Percentiles rank a stretch among this genome's conserved stretches.
Evolutionary conservation across 2,797 vertebrate genomes (phyloP).

Genomic region (Sebastes wilsoni): DNA sequence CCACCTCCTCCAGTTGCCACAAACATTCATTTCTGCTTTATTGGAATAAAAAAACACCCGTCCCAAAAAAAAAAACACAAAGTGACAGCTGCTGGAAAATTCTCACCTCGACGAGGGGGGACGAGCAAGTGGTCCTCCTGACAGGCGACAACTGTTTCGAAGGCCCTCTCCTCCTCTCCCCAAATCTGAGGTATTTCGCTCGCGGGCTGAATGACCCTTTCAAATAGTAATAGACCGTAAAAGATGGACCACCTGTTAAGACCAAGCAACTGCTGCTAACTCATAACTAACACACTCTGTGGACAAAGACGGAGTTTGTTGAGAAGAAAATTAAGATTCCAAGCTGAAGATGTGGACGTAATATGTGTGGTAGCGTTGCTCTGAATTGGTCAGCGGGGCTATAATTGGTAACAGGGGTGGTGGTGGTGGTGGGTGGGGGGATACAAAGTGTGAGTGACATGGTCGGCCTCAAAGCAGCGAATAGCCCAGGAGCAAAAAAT

Average conservation of each 20-base stretch:
- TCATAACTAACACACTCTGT: constrained; percentile 67
- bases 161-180: constrained; percentile 79
- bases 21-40: constrained; percentile 81
- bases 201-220: constrained; percentile 85
- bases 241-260: constrained; percentile 90
- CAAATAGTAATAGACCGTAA: constrained; percentile 85
- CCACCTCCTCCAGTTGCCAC: constrained; percentile 74
- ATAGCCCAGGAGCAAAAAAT: constrained; percentile 58
- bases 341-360: constrained; percentile 8
- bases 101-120: constrained; percentile 78
- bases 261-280: constrained; percentile 91
- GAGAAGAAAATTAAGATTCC: constrained; percentile 36
- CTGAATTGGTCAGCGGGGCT: constrained; percentile 58
- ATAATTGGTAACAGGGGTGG: constrained; percentile 46
- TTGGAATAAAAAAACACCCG: constrained; percentile 65
- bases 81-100: constrained; percentile 87
- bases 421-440: not conserved
- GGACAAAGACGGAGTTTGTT: constrained; percentile 61
- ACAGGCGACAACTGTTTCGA: constrained; percentile 84
- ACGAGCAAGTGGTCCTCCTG: constrained; percentile 87
- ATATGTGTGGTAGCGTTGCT: constrained; percentile 15
- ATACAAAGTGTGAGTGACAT: constrained; percentile 68
- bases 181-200: constrained; percentile 83
- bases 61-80: constrained; percentile 35
- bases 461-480: constrained; percentile 46